Evolutionary conservation across 2,113 vertebrate genomes (phyloP), one percentile per base, ranked within the genome.

Genomic region (Phyllopteryx taeniolatus): DNA sequence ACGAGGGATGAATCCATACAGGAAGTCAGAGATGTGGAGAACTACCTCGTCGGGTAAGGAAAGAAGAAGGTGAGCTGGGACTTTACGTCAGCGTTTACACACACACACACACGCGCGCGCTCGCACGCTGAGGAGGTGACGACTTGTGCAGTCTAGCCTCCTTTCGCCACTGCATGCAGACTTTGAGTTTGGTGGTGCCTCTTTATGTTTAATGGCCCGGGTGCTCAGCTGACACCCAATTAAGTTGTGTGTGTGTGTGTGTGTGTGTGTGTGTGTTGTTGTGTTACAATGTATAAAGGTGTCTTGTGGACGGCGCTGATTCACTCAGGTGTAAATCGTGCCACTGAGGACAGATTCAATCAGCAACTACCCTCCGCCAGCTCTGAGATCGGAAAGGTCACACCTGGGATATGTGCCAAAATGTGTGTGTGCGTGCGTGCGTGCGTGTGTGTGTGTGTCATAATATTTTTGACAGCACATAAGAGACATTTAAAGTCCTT

Each of bases 11-110:
- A 87, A 33, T 75, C 93, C 79, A 70, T 87, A 68, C 70, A 83
- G 39, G 93, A 94, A 70, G 96, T 98, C 75, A 89, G 71, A 90
- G 84, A 94, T 79, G 84, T 96, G 59, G 94, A 95, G 72, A 74
- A n/a, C 64, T 88, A 91, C 79, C 91, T 98, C 20, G 77, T 85
- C 72, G 92, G 93, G 96, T 97, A 56, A 64, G 68, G 4, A 31
- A 54, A 33, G 39, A 54, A 22, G n/a, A 56, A 46, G 44, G 17
- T 56, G 53, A 53, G 49, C 19, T 20, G 17, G 19, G 7, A 1
- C 65, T 96, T 12, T 95, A 92, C 53, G 96, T 96, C 75, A 68
- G n/a, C 63, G 63, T 39, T 71, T 62, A 73, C 44, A 76, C 17
- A 72, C 49, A 59, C 42, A 33, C 56, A 14, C 49, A 43, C 66